Evolutionary conservation across 2,797 vertebrate genomes (phyloP), one percentile per base, ranked within the genome.

Genomic region (Arrhamphus sclerolepis): DNA sequence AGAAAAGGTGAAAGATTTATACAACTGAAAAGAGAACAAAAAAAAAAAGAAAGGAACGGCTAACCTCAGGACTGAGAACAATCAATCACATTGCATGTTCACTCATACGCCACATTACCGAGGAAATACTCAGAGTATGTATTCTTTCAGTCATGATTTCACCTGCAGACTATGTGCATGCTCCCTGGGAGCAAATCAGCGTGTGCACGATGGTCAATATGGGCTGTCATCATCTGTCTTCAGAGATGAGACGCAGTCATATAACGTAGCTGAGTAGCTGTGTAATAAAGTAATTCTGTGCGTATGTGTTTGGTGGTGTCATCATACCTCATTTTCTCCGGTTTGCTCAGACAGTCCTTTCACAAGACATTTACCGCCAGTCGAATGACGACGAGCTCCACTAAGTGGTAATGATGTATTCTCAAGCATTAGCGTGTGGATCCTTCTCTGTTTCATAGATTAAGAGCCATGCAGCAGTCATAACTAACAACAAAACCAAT

Each of bases 1-100:
- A 79, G 77, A 81, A 86, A 81, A 72, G 28, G 48, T 16, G 7
- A 82, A 70, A 66, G 70, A 82, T 82, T 78, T 81, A 78, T 71
- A 56, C 0, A 44, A 47, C 61, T 26, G 40, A 75, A 46, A 50
- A 34, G 14, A 69, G 34, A 38, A 38, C 11, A 14, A 38, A 38
- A 38, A 38, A 5, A 13, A 16, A 38, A 14, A 4, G 34, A 38
- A 38, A 38, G 13, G 39, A 46, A 80, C 70, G 78, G 54, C 31
- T n/a, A 62, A 74, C 52, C 68, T 54, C 70, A 61, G 58, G 53
- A 62, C 49, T 16, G 56, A 69, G 62, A 51, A 54, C 64, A 70
- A 81, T 85, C 75, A 60, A 56, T 85, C 71, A 82, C 46, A 21
- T 20, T 3, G 46, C 43, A 5, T 64, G 80, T 68, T 76, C 56